Evolutionary conservation across 2,797 vertebrate genomes (phyloP).

Genomic region (Sebastes kiyomatsui): DNA sequence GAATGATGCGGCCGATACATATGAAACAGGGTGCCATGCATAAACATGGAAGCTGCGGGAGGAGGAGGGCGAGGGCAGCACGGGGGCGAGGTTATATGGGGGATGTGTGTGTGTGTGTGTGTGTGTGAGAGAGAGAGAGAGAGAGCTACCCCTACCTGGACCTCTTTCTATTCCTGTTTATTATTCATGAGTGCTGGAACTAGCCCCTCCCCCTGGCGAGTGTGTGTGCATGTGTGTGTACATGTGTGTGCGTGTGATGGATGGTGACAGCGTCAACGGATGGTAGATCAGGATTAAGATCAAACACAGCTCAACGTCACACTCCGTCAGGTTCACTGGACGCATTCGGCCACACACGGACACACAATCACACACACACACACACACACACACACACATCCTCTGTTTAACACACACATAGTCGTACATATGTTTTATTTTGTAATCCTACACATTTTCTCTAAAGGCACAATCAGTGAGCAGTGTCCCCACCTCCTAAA

Average conservation of each 20-base stretch:
- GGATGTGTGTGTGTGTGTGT: slow-evolving; percentile 77
- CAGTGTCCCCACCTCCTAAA: neutral
- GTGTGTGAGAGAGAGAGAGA: neutral
- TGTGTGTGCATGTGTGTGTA: slow-evolving; percentile 38
- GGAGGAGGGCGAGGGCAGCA: slow-evolving; percentile 63
- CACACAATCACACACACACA: neutral
- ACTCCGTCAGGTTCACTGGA: slow-evolving; percentile 76
- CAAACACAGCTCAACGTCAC: slow-evolving; percentile 86
- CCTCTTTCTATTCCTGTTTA: slow-evolving; percentile 82
- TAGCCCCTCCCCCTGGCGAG: slow-evolving; percentile 90
- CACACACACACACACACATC: neutral
- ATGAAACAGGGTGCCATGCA: slow-evolving; percentile 99
- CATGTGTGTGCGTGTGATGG: slow-evolving; percentile 89
- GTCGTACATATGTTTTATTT: neutral
- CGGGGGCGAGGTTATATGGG: slow-evolving; percentile 88
- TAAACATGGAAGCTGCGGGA: slow-evolving; percentile 90
- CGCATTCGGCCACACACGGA: slow-evolving; percentile 48
- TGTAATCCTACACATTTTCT: neutral
- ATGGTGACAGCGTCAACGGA: slow-evolving; percentile 92
- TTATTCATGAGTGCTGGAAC: slow-evolving; percentile 98
- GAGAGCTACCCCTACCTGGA: slow-evolving; percentile 76
- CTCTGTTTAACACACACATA: neutral
- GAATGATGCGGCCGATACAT: slow-evolving; percentile 97
- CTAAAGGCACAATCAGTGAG: neutral
- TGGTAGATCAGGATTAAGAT: slow-evolving; percentile 97